Percentiles rank a stretch among this genome's conserved stretches.
phyloP scores from a whole-genome alignment of 30 jellyfish, hydroid and myxozoan species.

The Pelagia noctiluca region DNA sequence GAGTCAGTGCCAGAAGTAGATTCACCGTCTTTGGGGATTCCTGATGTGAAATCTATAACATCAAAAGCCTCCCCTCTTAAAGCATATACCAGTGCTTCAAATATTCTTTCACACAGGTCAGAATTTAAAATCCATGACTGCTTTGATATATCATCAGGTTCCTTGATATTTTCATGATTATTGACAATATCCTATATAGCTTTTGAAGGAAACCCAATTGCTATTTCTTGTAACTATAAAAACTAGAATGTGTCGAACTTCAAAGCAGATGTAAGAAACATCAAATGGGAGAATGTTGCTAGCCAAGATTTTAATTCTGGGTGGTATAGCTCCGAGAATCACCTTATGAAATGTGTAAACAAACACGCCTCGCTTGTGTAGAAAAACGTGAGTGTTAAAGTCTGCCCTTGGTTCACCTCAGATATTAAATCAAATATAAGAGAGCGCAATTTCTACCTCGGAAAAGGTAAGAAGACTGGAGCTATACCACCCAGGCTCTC shows the following conservation, averaged over 20 bases:
- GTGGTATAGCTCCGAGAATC: constrained; percentile 43
- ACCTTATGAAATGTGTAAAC: constrained; percentile 29
- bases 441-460: constrained; percentile 44
- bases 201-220: too few species aligned
- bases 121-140: too few species aligned
- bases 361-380: constrained; percentile 45
- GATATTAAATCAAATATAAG: constrained; percentile 24
- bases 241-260: constrained; percentile 23
- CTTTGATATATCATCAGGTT: too few species aligned
- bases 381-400: constrained; percentile 34
- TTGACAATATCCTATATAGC: too few species aligned
- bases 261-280: constrained; percentile 32
- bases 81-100: too few species aligned
- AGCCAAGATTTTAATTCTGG: constrained; percentile 23
- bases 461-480: constrained; percentile 33
- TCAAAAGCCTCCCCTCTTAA: too few species aligned
- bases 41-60: too few species aligned
- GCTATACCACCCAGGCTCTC: constrained; percentile 35
- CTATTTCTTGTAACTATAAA: constrained; percentile 40
- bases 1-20: too few species aligned
- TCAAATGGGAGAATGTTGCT: constrained; percentile 28
- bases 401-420: constrained; percentile 44
- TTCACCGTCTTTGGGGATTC: too few species aligned
- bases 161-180: too few species aligned
- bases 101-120: too few species aligned